A percentile compares a stretch with the other conserved stretches of the same genome.
phyloP scores from a whole-genome alignment of 2,888 invertebrate genomes.

The Pristionchus mayeri region DNA sequence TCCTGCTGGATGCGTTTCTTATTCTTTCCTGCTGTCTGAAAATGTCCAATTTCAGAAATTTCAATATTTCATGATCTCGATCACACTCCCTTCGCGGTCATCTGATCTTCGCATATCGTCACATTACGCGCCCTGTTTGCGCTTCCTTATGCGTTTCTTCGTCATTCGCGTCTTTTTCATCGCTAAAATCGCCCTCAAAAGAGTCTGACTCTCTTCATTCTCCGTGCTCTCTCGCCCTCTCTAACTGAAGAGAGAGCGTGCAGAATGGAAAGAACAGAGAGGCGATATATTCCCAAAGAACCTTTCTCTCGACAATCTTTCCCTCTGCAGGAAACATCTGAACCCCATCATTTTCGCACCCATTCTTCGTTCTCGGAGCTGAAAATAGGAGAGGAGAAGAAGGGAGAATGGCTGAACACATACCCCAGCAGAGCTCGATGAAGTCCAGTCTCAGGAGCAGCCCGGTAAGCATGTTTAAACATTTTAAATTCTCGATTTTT shows the following conservation, averaged over 20 bases:
- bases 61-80: neutral
- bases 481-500: no score
- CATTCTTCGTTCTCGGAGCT: neutral
- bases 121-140: no score
- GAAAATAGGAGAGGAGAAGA: conserved; percentile 10
- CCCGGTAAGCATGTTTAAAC: neutral
- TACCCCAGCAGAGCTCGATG: conserved; percentile 5
- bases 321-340: neutral
- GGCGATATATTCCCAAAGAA: no score
- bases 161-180: neutral
- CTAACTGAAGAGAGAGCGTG: no score
- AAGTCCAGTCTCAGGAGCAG: conserved; percentile 25
- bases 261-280: no score
- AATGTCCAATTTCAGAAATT: no score
- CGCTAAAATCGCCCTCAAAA: neutral
- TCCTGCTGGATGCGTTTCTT: no score
- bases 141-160: neutral
- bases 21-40: no score
- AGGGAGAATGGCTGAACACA: neutral
- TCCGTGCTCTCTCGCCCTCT: no score
- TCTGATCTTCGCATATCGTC: neutral
- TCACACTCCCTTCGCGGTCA: neutral
- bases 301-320: no score
- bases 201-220: neutral
- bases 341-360: neutral